Percentiles rank a stretch among this genome's conserved stretches.
Conservation (phyloP, 2,113 vertebrate genomes). For the Cryptotis parvus region DNA sequence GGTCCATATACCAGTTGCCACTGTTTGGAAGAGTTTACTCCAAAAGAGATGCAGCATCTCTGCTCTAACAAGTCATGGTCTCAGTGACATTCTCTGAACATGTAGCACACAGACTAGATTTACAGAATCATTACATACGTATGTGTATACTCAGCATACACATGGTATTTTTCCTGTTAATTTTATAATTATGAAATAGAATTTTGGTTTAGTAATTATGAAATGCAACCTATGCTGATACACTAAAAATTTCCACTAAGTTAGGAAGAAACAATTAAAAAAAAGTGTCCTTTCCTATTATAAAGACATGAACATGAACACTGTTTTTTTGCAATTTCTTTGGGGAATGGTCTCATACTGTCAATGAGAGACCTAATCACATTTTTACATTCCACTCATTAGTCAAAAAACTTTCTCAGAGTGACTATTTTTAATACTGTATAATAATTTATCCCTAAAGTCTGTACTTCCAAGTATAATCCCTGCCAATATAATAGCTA, state of each 20-base stretch:
- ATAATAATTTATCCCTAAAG: not conserved
- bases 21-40: not conserved
- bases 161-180: not conserved
- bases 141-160: not conserved
- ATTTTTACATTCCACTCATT: not conserved
- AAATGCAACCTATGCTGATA: not conserved
- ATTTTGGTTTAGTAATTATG: not conserved
- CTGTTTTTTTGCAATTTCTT: not conserved
- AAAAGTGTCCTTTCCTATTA: not conserved
- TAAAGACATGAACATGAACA: not conserved
- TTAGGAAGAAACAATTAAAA: slow-evolving; percentile 1
- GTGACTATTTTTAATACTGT: not conserved
- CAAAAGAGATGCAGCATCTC: not conserved
- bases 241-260: slow-evolving; percentile 1
- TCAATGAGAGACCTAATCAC: not conserved
- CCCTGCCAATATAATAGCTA: not conserved
- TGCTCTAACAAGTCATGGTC: not conserved
- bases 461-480: not conserved
- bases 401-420: not conserved
- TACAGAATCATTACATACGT: not conserved
- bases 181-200: not conserved
- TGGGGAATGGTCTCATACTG: not conserved
- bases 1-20: not conserved
- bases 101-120: accelerated
- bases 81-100: not conserved